phyloP scores from a whole-genome alignment of 2,888 invertebrate genomes.

The Limnephilus auricula region DNA sequence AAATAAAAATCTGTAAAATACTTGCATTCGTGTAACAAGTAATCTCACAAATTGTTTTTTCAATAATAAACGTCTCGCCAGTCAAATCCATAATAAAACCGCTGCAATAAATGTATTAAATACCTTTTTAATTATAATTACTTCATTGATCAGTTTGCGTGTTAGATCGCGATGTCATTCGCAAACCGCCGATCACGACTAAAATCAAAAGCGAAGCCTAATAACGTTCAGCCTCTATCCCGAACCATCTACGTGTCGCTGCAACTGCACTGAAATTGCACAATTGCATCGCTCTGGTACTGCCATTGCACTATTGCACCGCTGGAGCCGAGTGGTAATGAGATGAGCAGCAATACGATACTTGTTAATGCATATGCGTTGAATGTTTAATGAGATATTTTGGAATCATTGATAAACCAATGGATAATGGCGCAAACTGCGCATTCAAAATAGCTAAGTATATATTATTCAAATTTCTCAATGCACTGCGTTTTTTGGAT shows the following conservation, averaged over 20 bases:
- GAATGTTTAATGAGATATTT: neutral
- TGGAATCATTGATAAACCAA: neutral
- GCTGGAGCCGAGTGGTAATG: neutral
- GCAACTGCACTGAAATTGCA: neutral
- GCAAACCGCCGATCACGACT: neutral
- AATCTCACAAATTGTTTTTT: neutral
- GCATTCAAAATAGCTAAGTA: neutral
- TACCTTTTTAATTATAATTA: neutral
- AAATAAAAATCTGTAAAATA: neutral
- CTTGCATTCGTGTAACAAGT: neutral
- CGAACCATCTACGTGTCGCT: neutral
- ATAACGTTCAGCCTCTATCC: neutral
- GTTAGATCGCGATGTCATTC: neutral
- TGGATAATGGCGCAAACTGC: neutral
- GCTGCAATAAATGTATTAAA: neutral
- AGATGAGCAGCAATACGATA: neutral
- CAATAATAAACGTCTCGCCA: neutral
- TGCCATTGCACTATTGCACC: neutral
- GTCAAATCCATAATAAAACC: neutral
- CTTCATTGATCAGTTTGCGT: neutral
- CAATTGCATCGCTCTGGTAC: neutral
- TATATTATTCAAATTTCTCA: neutral
- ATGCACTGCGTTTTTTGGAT: neutral
- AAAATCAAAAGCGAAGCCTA: conserved; percentile 45
- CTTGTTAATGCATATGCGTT: neutral